These are phyloP conservation scores for mouse (Mus musculus) DNA, from an alignment of 2,113 vertebrate genomes.

Conservation along the genomic window DNA sequence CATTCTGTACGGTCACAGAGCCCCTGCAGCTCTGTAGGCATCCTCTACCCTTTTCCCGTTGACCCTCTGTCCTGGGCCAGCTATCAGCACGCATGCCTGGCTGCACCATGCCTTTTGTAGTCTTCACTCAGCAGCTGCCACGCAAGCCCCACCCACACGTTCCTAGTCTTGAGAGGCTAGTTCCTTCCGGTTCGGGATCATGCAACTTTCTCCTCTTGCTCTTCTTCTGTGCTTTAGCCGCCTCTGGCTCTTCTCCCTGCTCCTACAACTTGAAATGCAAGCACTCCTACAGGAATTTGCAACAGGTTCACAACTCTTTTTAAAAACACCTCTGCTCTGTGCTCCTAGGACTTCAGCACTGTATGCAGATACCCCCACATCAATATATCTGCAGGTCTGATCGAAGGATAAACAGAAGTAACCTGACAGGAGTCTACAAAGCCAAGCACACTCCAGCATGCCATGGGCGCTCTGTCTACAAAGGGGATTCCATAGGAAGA, in stretches of 20 bases:
- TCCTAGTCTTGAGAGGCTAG: background rate
- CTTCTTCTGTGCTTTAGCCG: background rate
- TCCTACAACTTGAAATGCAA: background rate
- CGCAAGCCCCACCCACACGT: background rate
- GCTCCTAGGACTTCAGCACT: background rate
- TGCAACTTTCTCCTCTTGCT: background rate
- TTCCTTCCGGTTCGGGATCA: no score
- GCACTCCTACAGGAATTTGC: background rate
- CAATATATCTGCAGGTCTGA: background rate
- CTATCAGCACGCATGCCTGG: background rate
- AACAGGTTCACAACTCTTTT: background rate
- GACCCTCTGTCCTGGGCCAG: background rate
- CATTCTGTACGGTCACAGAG: background rate
- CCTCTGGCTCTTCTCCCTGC: background rate
- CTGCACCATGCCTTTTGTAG: rapidly evolving
- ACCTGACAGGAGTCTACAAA: background rate
- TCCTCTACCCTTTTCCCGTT: background rate
- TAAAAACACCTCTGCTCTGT: background rate
- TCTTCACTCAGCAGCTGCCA: background rate
- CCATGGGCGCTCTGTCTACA: background rate
- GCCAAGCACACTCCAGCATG: background rate
- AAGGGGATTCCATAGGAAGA: background rate
- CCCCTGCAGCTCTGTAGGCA: background rate
- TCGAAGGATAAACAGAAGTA: background rate
- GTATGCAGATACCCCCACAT: background rate